A percentile compares a stretch with the other conserved stretches of the same genome.
phyloP scores from a whole-genome alignment of 1,140 invertebrate species.

The Drosophila trapezifrons region DNA sequence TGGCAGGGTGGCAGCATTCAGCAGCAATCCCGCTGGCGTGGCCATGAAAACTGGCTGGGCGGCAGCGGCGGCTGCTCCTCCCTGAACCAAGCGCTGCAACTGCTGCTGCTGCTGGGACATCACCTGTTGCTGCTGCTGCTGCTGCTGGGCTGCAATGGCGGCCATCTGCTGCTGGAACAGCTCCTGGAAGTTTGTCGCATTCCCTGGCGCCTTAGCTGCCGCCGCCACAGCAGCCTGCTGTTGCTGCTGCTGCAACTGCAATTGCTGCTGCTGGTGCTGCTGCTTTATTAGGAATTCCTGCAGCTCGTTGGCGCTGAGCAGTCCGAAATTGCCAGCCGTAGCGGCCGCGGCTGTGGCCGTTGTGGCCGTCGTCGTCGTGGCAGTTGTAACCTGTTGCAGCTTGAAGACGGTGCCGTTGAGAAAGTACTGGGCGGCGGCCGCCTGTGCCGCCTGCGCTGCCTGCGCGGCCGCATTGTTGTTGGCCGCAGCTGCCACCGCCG shows the following conservation, averaged over 20 bases:
- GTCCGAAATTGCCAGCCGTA: slow-evolving; percentile 66
- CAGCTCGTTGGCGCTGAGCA: slow-evolving; percentile 60
- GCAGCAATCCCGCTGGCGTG: slow-evolving; percentile 70
- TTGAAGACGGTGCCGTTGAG: slow-evolving; percentile 83
- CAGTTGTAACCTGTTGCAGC: slow-evolving; percentile 80
- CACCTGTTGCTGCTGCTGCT: slow-evolving; percentile 69
- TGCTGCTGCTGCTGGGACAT: slow-evolving; percentile 64
- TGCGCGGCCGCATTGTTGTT: slow-evolving; percentile 66
- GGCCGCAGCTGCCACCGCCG: slow-evolving; percentile 67
- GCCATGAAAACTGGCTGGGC: slow-evolving; percentile 82
- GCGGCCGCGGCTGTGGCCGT: slow-evolving; percentile 67
- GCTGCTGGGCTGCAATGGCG: slow-evolving; percentile 66
- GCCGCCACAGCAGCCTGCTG: slow-evolving; percentile 32
- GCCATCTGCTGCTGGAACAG: slow-evolving; percentile 78
- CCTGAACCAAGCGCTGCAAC: slow-evolving; percentile 56
- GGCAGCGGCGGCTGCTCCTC: slow-evolving; percentile 56
- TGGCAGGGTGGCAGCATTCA: slow-evolving; percentile 77
- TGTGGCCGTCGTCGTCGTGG: slow-evolving; percentile 79
- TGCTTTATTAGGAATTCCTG: slow-evolving; percentile 73
- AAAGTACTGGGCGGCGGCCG: slow-evolving; percentile 80
- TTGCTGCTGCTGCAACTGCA: slow-evolving; percentile 56
- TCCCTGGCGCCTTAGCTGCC: slow-evolving; percentile 34
- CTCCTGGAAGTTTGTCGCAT: slow-evolving; percentile 65
- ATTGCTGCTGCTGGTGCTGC: slow-evolving; percentile 49
- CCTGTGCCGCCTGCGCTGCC: slow-evolving; percentile 74